Evolutionary conservation across 2,888 invertebrate species (phyloP).

Genomic region (Priocnemis perturbator): DNA sequence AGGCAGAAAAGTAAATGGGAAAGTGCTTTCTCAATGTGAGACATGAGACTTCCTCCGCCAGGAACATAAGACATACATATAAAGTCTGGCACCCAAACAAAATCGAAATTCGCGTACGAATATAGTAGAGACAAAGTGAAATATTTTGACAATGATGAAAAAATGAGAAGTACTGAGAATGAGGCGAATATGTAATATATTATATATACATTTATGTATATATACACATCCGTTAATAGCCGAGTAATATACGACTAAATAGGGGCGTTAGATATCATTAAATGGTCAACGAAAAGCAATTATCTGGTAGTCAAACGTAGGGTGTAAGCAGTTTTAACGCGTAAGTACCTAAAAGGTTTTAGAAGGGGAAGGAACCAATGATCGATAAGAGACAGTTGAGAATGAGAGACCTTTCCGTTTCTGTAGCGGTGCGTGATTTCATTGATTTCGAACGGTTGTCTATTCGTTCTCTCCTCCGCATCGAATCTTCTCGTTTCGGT

Average conservation of each 20-base stretch:
- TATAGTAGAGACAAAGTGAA: slow-evolving; percentile 36
- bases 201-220: slow-evolving; percentile 35
- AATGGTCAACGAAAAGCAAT: slow-evolving; percentile 65
- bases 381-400: too few relatives aligned
- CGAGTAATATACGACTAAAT: slow-evolving; percentile 35
- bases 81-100: background rate
- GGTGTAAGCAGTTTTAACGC: slow-evolving; percentile 35
- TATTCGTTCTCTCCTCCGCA: too few relatives aligned
- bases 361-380: background rate
- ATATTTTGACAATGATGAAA: slow-evolving; percentile 56
- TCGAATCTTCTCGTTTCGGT: too few relatives aligned
- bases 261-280: slow-evolving; percentile 40
- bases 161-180: slow-evolving; percentile 27
- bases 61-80: slow-evolving; percentile 18
- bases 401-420: too few relatives aligned
- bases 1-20: background rate
- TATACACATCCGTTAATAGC: slow-evolving; percentile 36
- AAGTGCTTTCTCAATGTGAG: slow-evolving; percentile 14
- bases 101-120: slow-evolving; percentile 9
- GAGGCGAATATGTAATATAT: slow-evolving; percentile 45
- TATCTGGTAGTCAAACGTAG: slow-evolving; percentile 48
- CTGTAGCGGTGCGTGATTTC: too few relatives aligned
- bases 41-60: slow-evolving; percentile 7
- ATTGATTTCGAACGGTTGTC: too few relatives aligned
- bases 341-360: slow-evolving; percentile 13